Conservation (phyloP, 1,140 invertebrate species). For the Ladona fulva region DNA sequence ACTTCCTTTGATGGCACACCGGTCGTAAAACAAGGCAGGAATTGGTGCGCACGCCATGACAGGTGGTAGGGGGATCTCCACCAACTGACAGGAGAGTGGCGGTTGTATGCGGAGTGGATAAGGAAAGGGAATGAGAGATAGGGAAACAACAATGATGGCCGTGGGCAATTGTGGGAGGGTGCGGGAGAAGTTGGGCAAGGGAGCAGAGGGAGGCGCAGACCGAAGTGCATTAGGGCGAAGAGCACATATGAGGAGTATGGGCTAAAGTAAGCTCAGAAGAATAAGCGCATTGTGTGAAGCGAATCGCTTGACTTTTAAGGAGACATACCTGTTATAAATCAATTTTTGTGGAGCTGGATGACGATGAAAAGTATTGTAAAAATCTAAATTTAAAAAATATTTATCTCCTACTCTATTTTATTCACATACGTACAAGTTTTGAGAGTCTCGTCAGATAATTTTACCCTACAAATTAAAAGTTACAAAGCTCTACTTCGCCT, state of each 20-base stretch:
- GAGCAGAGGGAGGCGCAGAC: background rate
- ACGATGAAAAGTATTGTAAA: no score
- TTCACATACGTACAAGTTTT: no score
- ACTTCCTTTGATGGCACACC: background rate
- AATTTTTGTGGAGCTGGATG: no score
- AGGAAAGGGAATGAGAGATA: background rate
- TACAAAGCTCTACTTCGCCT: no score
- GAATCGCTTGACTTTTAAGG: no score
- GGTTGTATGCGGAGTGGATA: background rate
- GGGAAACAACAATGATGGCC: background rate
- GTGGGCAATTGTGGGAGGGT: background rate
- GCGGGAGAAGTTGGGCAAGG: background rate
- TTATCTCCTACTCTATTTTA: no score
- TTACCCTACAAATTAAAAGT: no score
- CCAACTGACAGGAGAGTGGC: background rate
- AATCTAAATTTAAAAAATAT: no score
- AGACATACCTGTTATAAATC: no score
- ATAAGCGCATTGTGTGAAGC: background rate
- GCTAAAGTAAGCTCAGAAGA: background rate
- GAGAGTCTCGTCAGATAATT: no score
- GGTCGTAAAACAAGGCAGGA: background rate
- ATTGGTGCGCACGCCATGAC: background rate
- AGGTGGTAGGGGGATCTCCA: background rate
- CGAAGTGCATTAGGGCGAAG: background rate
- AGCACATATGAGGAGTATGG: no score